phyloP scores from a whole-genome alignment of 2,797 vertebrate species.

The Danionella dracula region DNA sequence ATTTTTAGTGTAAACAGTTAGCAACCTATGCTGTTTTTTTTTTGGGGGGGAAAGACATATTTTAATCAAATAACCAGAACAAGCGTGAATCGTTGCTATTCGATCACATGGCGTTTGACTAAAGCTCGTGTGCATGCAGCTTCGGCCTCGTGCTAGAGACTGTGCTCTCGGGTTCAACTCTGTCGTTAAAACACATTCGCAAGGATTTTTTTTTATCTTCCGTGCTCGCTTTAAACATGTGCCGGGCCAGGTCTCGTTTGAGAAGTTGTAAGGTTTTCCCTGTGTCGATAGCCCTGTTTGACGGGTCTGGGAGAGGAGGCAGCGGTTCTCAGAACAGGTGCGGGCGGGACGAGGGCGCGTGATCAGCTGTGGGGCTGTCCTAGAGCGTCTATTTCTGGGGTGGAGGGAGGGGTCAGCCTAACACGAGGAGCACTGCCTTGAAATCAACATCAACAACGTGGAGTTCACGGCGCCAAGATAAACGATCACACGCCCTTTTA shows the following conservation, averaged over 20 bases:
- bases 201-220: not conserved
- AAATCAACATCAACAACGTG: not conserved
- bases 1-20: no score
- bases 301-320: not conserved
- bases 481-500: no score
- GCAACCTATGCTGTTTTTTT: no score
- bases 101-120: not conserved
- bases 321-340: constrained; percentile 63
- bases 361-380: constrained; percentile 61
- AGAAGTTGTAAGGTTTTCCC: not conserved
- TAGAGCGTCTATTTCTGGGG: constrained; percentile 68
- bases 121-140: not conserved
- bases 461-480: not conserved
- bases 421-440: not conserved
- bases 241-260: not conserved
- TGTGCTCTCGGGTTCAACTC: not conserved
- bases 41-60: no score
- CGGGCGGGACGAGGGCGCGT: constrained; percentile 38
- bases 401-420: constrained; percentile 32
- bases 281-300: not conserved
- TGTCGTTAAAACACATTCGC: not conserved
- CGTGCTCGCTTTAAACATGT: not conserved
- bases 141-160: constrained; percentile 63
- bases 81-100: no score
- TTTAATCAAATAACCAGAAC: no score